Conservation (phyloP, 2,113 vertebrate genomes). For the Peromyscus californicus region DNA sequence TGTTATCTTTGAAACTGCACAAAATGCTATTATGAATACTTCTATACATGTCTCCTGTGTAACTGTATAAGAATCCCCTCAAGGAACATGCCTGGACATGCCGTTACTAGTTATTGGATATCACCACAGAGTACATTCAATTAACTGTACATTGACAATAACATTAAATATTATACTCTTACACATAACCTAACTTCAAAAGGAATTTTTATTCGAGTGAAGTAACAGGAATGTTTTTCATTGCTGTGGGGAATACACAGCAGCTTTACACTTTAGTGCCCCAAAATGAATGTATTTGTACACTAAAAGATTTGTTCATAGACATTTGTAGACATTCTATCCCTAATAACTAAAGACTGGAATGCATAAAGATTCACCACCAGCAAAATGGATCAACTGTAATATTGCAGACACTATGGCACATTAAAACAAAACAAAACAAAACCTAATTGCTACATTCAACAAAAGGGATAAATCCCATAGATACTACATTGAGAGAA, state of each 20-base stretch:
- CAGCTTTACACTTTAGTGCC: background rate
- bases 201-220: background rate
- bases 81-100: background rate
- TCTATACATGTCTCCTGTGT: background rate
- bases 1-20: background rate
- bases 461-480: background rate
- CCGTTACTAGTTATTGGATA: slow-evolving; percentile 32
- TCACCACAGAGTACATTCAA: background rate
- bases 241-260: background rate
- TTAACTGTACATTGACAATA: background rate
- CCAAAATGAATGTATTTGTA: background rate
- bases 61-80: background rate
- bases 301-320: background rate
- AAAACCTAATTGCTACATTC: background rate
- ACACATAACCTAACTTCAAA: background rate
- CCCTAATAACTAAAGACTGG: background rate
- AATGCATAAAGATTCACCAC: background rate
- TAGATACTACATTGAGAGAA: background rate
- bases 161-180: background rate
- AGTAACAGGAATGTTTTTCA: background rate
- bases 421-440: background rate
- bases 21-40: background rate
- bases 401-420: background rate
- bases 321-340: background rate
- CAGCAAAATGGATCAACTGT: background rate